Evolutionary conservation across 2,113 vertebrate species (phyloP).

Genomic region (Dinomys branickii): DNA sequence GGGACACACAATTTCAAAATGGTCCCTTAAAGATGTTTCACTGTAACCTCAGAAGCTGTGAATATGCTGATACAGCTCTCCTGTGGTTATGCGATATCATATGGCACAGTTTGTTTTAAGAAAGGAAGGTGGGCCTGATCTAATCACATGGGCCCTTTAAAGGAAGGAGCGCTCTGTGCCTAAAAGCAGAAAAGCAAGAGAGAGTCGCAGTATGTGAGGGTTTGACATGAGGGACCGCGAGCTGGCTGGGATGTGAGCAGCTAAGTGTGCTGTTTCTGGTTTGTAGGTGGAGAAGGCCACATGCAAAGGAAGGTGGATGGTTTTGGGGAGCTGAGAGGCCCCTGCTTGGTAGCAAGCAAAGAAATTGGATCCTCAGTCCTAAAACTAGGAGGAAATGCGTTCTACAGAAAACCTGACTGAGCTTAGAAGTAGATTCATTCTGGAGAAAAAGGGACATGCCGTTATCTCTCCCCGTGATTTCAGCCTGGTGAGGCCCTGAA

Average conservation of each 20-base stretch:
- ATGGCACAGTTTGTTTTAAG: background rate
- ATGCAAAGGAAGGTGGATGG: background rate
- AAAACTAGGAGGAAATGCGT: background rate
- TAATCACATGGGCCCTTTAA: background rate
- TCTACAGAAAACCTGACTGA: background rate
- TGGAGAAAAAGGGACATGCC: background rate
- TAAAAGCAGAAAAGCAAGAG: background rate
- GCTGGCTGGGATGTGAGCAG: background rate
- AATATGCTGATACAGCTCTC: background rate
- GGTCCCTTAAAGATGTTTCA: background rate
- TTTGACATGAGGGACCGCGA: background rate
- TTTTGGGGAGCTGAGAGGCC: background rate
- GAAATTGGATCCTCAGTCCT: background rate
- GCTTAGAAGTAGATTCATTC: background rate
- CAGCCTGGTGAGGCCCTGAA: background rate
- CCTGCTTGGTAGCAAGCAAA: background rate
- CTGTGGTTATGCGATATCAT: background rate
- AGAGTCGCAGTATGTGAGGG: background rate
- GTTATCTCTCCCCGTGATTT: background rate
- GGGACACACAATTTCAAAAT: conserved; percentile 13
- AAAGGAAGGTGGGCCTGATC: background rate
- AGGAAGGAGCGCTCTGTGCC: background rate
- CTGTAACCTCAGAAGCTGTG: background rate
- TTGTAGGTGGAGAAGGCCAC: background rate
- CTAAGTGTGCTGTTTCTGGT: background rate